Evolutionary conservation across 2,113 vertebrate species (phyloP).

Genomic region (Toxotes jaculatrix): DNA sequence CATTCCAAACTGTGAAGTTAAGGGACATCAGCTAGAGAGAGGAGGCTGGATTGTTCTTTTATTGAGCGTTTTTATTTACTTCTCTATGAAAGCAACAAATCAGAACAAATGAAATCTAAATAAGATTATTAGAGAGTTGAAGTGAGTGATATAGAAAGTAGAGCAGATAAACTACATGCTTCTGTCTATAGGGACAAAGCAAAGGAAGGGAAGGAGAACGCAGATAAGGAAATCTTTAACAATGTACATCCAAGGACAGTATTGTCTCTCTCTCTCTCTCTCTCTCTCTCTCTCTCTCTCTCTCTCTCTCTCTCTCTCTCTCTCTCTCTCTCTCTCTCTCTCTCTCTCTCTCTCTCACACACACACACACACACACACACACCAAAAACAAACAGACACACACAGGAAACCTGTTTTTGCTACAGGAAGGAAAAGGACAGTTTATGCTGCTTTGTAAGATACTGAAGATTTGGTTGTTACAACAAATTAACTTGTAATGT

Average conservation of each 20-base stretch:
- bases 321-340: neutral
- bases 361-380: slow-evolving; percentile 18
- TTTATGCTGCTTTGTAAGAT: slow-evolving; percentile 47
- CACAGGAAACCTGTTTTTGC: slow-evolving; percentile 64
- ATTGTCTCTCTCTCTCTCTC: neutral
- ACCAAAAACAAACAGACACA: slow-evolving; percentile 11
- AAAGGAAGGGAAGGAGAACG: slow-evolving; percentile 59
- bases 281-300: neutral
- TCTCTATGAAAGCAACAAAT: neutral
- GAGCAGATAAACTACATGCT: slow-evolving; percentile 35
- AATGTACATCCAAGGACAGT: slow-evolving; percentile 51
- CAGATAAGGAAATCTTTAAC: slow-evolving; percentile 70
- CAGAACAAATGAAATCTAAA: neutral
- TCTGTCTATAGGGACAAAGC: slow-evolving; percentile 49
- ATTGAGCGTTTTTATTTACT: neutral
- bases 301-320: neutral
- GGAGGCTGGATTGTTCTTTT: neutral
- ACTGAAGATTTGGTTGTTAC: slow-evolving; percentile 40
- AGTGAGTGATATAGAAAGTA: slow-evolving; percentile 20
- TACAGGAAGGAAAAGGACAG: slow-evolving; percentile 73
- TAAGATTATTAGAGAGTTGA: neutral
- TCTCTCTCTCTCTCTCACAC: neutral
- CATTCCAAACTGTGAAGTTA: neutral
- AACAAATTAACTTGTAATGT: slow-evolving; percentile 47
- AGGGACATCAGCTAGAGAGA: neutral